phyloP scores from a whole-genome alignment of 37 sponge, comb jelly and placozoan genomes.

The Ephydatia muelleri region DNA sequence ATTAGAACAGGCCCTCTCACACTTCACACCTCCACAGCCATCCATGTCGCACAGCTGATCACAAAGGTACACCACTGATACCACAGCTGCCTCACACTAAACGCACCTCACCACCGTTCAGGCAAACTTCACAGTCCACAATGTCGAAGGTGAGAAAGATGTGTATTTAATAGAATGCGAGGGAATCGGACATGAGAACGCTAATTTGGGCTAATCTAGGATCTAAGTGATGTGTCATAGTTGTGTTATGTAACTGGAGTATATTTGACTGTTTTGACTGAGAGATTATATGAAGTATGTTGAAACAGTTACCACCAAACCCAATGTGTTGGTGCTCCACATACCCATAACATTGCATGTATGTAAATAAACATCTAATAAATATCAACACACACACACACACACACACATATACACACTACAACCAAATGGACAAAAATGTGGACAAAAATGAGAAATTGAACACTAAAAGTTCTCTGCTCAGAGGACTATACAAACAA shows the following conservation, averaged over 20 bases:
- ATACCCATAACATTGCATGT: not conserved
- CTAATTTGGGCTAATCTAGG: not conserved
- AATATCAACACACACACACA: not conserved
- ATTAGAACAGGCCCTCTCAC: slow-evolving; percentile 85
- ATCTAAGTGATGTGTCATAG: no score
- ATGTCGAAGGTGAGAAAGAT: slow-evolving; percentile 37
- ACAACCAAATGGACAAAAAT: not conserved
- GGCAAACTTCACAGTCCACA: slow-evolving; percentile 38
- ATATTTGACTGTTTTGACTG: not conserved
- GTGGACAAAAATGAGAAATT: not conserved
- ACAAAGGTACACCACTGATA: slow-evolving; percentile 43
- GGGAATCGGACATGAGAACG: slow-evolving; percentile 61
- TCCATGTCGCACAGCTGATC: slow-evolving; percentile 70
- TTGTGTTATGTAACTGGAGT: no score
- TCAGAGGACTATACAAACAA: not conserved
- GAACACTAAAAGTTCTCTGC: not conserved
- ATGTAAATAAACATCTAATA: not conserved
- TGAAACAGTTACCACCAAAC: not conserved
- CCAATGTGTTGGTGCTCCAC: not conserved
- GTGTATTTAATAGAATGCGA: slow-evolving; percentile 51
- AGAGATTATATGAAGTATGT: not conserved
- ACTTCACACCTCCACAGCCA: slow-evolving; percentile 95
- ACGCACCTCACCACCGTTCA: not conserved
- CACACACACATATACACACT: not conserved
- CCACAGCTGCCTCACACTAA: not conserved